A percentile compares a stretch with the other conserved stretches of the same genome.
These are phyloP conservation scores for Herpetotheres cachinnans DNA, from an alignment of 2,113 vertebrate species.

Conservation along the genomic window DNA sequence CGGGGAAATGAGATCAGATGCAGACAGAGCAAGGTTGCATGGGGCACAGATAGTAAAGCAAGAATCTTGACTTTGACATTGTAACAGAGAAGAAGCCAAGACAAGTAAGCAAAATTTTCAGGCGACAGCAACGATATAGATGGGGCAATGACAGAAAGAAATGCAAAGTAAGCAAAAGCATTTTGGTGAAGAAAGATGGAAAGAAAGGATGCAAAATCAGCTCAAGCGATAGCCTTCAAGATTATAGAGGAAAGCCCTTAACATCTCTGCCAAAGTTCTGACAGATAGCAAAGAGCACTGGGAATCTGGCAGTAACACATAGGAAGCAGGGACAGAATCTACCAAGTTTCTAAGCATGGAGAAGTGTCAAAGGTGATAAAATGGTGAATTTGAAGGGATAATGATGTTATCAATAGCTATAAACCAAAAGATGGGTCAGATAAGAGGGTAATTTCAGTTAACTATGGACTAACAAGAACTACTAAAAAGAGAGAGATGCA, in stretches of 20 bases:
- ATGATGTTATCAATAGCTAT: background rate
- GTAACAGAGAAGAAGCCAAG: background rate
- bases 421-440: background rate
- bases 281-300: background rate
- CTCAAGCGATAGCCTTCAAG: background rate
- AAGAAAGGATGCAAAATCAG: background rate
- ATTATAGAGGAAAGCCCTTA: background rate
- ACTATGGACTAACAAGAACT: background rate
- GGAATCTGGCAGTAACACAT: background rate
- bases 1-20: constrained; percentile 34
- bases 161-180: background rate
- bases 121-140: accelerated
- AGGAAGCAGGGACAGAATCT: background rate
- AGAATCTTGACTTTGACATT: constrained; percentile 44
- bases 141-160: background rate
- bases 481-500: background rate
- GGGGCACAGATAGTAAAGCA: background rate
- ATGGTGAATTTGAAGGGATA: background rate
- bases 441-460: background rate
- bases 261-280: background rate
- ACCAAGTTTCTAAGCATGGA: background rate
- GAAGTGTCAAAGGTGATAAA: background rate
- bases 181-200: background rate
- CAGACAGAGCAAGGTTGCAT: background rate
- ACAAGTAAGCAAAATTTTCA: background rate